phyloP scores from a whole-genome alignment of 2,113 vertebrate species.

The Budorcas taxicolor region DNA sequence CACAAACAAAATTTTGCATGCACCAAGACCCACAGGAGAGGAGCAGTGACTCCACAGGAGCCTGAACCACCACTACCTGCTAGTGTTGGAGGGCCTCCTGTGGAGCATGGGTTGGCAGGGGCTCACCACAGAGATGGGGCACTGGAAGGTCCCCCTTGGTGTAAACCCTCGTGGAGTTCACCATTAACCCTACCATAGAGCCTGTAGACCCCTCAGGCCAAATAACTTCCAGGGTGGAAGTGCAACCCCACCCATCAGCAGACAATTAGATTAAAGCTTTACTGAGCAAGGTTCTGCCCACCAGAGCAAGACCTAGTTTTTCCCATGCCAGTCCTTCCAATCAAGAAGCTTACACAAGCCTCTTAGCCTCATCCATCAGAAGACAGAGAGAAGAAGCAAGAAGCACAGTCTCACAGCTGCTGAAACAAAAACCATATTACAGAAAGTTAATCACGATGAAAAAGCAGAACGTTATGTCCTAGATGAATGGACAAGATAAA shows the following conservation, averaged over 20 bases:
- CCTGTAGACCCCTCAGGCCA: neutral
- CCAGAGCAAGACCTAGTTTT: neutral
- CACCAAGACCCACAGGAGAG: neutral
- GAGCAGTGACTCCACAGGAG: neutral
- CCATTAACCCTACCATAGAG: neutral
- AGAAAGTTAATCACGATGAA: neutral
- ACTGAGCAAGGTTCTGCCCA: neutral
- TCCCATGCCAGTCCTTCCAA: neutral
- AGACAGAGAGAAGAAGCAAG: neutral
- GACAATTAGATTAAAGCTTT: neutral
- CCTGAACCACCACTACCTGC: neutral
- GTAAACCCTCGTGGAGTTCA: neutral
- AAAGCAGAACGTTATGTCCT: neutral
- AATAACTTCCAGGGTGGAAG: neutral
- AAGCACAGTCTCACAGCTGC: neutral
- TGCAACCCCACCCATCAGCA: neutral
- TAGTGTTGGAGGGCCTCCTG: neutral
- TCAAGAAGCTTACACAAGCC: neutral
- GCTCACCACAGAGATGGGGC: neutral
- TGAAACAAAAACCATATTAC: neutral
- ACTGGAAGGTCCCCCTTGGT: neutral
- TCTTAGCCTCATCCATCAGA: neutral
- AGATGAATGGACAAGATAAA: neutral
- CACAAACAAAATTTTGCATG: neutral
- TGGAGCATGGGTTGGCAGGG: neutral